Conservation (phyloP, 2,888 invertebrate species). For the Drosophila borborema region DNA sequence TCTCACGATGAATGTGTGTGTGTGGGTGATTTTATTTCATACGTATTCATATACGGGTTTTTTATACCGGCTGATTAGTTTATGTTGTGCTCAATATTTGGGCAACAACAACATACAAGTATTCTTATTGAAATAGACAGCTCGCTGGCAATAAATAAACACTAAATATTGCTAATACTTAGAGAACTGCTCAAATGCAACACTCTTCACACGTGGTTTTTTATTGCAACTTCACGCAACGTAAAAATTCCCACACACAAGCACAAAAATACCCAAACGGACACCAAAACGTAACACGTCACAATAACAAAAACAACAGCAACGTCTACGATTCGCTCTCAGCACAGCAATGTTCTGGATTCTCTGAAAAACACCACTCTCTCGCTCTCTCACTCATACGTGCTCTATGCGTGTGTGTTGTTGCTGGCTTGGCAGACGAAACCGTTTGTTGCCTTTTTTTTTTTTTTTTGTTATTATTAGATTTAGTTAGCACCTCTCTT, state of each 20-base stretch:
- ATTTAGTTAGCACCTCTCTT: conserved; percentile 61
- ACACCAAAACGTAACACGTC: conserved; percentile 56
- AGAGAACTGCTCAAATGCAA: conserved; percentile 36
- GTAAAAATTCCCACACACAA: conserved; percentile 63
- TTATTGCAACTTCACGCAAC: conserved; percentile 74
- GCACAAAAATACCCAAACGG: conserved; percentile 36
- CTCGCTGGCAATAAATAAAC: conserved; percentile 17
- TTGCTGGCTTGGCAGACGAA: conserved; percentile 15
- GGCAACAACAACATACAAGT: conserved; percentile 6
- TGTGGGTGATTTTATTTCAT: conserved; percentile 43
- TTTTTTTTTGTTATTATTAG: conserved; percentile 34
- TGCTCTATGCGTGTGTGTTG: conserved; percentile 22
- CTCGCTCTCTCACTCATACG: background rate
- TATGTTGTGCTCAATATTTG: conserved; percentile 4
- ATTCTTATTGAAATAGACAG: conserved; percentile 12
- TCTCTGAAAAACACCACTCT: background rate
- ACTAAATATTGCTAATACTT: conserved; percentile 18
- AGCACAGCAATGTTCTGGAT: conserved; percentile 15
- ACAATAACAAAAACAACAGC: conserved; percentile 50
- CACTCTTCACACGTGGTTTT: conserved; percentile 64
- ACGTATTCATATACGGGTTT: conserved; percentile 17
- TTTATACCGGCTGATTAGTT: conserved; percentile 55
- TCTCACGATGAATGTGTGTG: conserved; percentile 8
- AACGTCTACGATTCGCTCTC: conserved; percentile 37
- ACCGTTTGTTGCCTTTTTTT: conserved; percentile 30